Conservation (phyloP, 2,113 vertebrate species). For the Mystacornis crossleyi region DNA sequence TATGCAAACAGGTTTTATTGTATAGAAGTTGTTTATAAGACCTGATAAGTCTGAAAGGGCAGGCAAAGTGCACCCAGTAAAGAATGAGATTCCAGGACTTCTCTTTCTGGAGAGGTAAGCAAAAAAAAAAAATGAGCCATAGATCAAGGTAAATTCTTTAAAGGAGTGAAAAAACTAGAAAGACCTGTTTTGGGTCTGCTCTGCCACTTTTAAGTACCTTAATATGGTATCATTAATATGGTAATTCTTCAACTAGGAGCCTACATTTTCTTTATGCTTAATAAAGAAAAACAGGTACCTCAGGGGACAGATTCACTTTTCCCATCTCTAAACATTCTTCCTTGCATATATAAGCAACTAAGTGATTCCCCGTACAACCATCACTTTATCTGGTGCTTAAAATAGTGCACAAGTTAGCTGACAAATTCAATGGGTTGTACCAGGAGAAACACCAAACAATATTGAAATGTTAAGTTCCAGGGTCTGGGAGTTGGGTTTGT, state of each 20-base stretch:
- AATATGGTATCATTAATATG: neutral
- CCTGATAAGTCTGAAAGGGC: neutral
- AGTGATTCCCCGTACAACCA: neutral
- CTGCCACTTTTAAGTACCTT: neutral
- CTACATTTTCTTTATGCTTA: neutral
- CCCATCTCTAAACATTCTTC: neutral
- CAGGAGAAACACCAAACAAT: neutral
- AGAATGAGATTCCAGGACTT: neutral
- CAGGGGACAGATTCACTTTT: neutral
- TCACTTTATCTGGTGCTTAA: neutral
- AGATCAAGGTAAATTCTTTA: neutral
- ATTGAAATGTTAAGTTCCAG: neutral
- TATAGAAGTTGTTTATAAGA: neutral
- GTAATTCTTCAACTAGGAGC: neutral
- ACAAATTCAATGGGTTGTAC: neutral
- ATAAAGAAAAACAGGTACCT: neutral
- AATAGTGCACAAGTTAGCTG: neutral
- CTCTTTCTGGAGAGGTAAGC: neutral
- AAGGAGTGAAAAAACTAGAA: neutral
- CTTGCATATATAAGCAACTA: neutral
- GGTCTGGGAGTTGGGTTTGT: rapidly evolving
- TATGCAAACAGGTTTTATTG: neutral
- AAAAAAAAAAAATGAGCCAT: neutral
- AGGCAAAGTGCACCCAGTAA: neutral
- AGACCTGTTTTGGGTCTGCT: neutral